These are phyloP conservation scores for Aleiodes sp. DNA, from an alignment of 1,140 invertebrate species.

Conservation along the genomic window DNA sequence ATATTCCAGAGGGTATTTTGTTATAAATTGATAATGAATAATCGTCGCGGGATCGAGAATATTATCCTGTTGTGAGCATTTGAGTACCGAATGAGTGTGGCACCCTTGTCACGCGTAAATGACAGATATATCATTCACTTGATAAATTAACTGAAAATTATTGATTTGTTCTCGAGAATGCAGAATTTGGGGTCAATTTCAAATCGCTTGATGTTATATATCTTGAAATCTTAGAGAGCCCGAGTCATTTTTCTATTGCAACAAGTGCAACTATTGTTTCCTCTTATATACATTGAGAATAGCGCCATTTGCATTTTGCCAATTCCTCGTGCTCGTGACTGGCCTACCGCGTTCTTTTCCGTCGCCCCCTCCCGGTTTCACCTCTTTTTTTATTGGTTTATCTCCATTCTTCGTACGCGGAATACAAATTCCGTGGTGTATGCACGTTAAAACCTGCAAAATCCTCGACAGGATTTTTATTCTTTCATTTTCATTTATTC, in stretches of 20 bases:
- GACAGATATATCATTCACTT: too few relatives aligned
- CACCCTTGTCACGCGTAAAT: too few relatives aligned
- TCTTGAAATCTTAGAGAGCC: too few relatives aligned
- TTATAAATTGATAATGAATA: too few relatives aligned
- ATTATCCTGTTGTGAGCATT: too few relatives aligned
- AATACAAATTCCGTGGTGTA: conserved; percentile 15
- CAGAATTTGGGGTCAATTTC: too few relatives aligned
- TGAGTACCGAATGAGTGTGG: too few relatives aligned
- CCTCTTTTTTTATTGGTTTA: neutral
- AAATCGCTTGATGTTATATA: too few relatives aligned
- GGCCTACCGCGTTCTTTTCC: conserved; percentile 26
- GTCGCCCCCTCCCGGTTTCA: neutral
- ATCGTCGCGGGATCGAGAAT: too few relatives aligned
- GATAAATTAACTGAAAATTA: too few relatives aligned
- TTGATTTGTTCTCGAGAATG: too few relatives aligned
- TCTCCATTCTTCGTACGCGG: neutral
- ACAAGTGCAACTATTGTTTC: conserved; percentile 6
- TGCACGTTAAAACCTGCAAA: neutral
- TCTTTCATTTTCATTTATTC: neutral
- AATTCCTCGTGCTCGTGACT: conserved; percentile 36
- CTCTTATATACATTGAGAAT: neutral
- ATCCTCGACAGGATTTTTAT: neutral
- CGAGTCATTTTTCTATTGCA: conserved; percentile 22
- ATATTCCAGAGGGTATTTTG: too few relatives aligned
- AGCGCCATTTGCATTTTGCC: conserved; percentile 37